phyloP scores from a whole-genome alignment of 2,888 invertebrate genomes.

The Tetrapedia diversipes region DNA sequence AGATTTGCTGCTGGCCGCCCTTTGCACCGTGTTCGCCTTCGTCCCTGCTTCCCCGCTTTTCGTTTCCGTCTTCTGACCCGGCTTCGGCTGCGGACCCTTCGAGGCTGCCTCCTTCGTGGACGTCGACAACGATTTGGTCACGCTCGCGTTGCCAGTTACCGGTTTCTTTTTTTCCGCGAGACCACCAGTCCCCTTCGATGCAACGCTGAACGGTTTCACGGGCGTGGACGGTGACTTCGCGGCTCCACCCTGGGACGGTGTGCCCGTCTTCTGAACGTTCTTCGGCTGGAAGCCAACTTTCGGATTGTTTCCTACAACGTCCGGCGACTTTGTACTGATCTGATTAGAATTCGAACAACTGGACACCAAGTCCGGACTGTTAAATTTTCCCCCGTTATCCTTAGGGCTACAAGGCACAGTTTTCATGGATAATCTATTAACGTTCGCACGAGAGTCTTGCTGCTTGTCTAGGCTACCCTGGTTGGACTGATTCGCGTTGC shows the following conservation, averaged over 20 bases:
- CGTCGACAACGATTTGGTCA: constrained; percentile 60
- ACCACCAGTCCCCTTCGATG: constrained; percentile 83
- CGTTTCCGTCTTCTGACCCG: constrained; percentile 45
- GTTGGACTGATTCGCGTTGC: constrained; percentile 59
- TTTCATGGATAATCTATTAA: constrained; percentile 51
- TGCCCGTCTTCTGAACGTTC: constrained; percentile 76
- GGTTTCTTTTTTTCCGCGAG: constrained; percentile 76
- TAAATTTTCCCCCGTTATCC: constrained; percentile 78
- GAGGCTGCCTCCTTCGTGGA: constrained; percentile 46
- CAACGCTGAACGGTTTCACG: constrained; percentile 83
- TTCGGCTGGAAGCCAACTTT: constrained; percentile 73
- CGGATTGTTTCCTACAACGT: constrained; percentile 76
- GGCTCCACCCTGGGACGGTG: constrained; percentile 78
- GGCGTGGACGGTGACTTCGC: constrained; percentile 80
- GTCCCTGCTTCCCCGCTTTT: constrained; percentile 32
- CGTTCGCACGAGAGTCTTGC: constrained; percentile 61
- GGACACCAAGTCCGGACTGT: constrained; percentile 89
- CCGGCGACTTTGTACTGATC: constrained; percentile 84
- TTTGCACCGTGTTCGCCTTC: constrained; percentile 68
- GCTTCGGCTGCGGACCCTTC: constrained; percentile 47
- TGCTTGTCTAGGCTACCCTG: constrained; percentile 63
- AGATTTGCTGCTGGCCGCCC: constrained; percentile 85
- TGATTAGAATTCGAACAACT: constrained; percentile 85
- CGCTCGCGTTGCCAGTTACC: constrained; percentile 59
- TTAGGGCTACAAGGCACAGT: constrained; percentile 75